phyloP scores from a whole-genome alignment of 2,888 invertebrate species.

The Zaprionus obscuricornis region DNA sequence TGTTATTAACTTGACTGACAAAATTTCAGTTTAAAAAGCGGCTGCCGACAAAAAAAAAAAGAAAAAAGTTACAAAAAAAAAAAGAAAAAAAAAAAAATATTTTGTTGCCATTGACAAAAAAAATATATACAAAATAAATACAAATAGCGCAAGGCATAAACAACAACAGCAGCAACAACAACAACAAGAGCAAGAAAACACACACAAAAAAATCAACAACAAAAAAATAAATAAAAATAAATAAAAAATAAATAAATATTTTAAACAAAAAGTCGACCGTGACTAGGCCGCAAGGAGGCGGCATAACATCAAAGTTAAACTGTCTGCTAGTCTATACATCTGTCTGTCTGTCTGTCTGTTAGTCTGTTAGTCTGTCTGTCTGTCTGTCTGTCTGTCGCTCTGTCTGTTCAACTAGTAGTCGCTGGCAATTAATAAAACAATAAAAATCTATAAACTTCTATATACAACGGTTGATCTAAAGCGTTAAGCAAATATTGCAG shows the following conservation, averaged over 20 bases:
- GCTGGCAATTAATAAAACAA: conserved; percentile 65
- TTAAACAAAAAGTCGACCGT: conserved; percentile 61
- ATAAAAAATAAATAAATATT: conserved; percentile 55
- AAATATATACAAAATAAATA: conserved; percentile 44
- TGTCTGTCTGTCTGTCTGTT: too few species aligned
- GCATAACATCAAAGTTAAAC: conserved; percentile 61
- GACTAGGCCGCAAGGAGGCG: conserved; percentile 53
- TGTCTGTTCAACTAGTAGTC: conserved; percentile 1
- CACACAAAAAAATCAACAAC: too few species aligned
- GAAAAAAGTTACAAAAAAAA: conserved; percentile 39
- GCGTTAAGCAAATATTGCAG: too few species aligned
- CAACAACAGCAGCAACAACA: conserved; percentile 29
- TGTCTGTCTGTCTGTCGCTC: too few species aligned
- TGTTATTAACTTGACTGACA: conserved; percentile 66
- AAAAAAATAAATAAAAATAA: conserved; percentile 28
- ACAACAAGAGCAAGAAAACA: too few species aligned
- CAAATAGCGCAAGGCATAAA: conserved; percentile 46
- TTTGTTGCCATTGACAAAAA: conserved; percentile 48
- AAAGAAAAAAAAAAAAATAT: conserved; percentile 29
- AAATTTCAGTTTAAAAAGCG: conserved; percentile 47
- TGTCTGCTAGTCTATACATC: too few species aligned
- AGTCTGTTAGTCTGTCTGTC: too few species aligned
- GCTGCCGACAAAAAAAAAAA: conserved; percentile 18
- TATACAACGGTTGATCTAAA: background rate
- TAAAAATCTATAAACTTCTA: conserved; percentile 16